Conservation (phyloP, 1,140 invertebrate species). For the Euwallacea similis region DNA sequence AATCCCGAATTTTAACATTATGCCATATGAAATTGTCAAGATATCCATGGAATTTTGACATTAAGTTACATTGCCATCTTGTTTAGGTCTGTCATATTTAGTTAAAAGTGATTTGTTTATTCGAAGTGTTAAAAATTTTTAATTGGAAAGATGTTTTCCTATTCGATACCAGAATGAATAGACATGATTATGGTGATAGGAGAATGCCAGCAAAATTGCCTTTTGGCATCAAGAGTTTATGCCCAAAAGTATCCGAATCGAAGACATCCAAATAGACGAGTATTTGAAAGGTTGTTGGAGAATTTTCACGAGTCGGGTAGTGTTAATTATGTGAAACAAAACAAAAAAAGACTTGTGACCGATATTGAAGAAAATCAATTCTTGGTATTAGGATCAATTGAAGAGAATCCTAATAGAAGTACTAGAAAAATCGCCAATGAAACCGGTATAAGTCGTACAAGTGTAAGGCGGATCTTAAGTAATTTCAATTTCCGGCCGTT, state of each 20-base stretch:
- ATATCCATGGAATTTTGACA: no score
- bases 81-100: background rate
- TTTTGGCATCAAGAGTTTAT: no score
- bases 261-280: background rate
- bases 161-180: no score
- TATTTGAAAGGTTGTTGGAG: background rate
- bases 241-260: no score
- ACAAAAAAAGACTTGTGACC: background rate
- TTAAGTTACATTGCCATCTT: no score
- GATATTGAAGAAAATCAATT: conserved; percentile 1
- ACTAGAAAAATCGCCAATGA: conserved; percentile 2
- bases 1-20: no score
- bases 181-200: no score
- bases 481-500: background rate
- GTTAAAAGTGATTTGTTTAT: conserved; percentile 6
- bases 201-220: no score
- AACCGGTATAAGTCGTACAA: conserved; percentile 1
- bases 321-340: background rate
- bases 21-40: no score
- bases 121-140: background rate
- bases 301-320: background rate
- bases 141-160: background rate
- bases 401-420: background rate
- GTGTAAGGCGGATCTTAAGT: background rate
- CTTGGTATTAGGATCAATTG: conserved; percentile 5